Percentiles rank a stretch among this genome's conserved stretches.
phyloP scores from a whole-genome alignment of 2,888 invertebrate genomes.

The Antheraea assamensis region DNA sequence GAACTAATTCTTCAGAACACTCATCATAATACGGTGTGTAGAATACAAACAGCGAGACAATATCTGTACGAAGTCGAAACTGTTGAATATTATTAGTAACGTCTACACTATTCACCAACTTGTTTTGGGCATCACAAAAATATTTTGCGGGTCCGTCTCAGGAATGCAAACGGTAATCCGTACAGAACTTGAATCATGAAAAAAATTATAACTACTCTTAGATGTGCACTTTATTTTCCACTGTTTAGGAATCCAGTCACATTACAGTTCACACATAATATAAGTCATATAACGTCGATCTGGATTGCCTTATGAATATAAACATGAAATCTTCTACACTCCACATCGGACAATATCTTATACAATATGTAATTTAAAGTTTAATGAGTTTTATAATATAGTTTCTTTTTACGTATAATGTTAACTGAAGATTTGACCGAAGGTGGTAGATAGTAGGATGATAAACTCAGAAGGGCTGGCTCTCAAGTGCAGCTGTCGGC shows the following conservation, averaged over 20 bases:
- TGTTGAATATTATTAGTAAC: too few relatives aligned
- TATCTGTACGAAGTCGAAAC: too few relatives aligned
- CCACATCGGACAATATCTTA: not conserved
- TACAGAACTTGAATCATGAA: not conserved
- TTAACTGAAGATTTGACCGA: not conserved
- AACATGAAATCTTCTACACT: not conserved
- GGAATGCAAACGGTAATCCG: not conserved
- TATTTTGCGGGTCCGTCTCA: not conserved
- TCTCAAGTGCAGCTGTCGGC: not conserved
- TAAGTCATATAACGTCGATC: not conserved
- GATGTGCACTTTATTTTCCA: not conserved
- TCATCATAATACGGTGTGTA: too few relatives aligned
- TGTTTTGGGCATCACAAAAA: not conserved
- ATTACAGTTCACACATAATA: not conserved
- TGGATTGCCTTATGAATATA: constrained; percentile 9
- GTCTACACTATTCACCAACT: too few relatives aligned
- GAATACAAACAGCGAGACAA: too few relatives aligned
- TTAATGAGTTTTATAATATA: not conserved
- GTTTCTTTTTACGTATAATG: not conserved
- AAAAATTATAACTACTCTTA: not conserved
- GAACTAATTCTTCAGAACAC: too few relatives aligned
- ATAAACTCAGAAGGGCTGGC: not conserved
- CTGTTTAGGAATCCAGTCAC: not conserved
- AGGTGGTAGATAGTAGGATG: not conserved
- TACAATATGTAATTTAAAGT: not conserved